Evolutionary conservation across 2,888 invertebrate species (phyloP).

Genomic region (Eurytoma californica): DNA sequence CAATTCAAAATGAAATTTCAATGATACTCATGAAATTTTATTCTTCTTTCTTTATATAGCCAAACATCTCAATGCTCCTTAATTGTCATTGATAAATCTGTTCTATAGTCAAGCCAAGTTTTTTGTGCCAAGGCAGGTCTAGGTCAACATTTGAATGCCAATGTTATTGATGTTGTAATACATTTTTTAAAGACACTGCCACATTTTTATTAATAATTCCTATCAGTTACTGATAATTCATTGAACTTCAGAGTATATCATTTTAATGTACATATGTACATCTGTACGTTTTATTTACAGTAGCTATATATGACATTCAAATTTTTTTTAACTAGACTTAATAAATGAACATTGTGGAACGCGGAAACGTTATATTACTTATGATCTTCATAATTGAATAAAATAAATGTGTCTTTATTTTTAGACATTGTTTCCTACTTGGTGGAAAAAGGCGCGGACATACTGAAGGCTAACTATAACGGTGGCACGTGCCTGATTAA

Average conservation of each 20-base stretch:
- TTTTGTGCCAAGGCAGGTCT: constrained; percentile 61
- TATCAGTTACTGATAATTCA: neutral
- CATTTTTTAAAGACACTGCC: neutral
- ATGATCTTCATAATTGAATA: neutral
- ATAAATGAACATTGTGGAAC: too few relatives aligned
- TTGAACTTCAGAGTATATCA: neutral
- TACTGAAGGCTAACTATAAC: constrained; percentile 89
- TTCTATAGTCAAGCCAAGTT: constrained; percentile 51
- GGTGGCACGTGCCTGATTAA: constrained; percentile 96
- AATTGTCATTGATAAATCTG: constrained; percentile 52
- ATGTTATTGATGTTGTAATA: constrained; percentile 39
- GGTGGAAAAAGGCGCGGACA: constrained; percentile 88
- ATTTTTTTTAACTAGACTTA: too few relatives aligned
- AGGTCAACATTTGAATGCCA: constrained; percentile 63
- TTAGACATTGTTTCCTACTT: constrained; percentile 81
- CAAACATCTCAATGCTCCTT: constrained; percentile 43
- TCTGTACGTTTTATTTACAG: too few relatives aligned
- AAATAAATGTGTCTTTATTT: constrained; percentile 21
- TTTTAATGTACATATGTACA: too few relatives aligned
- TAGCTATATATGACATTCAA: too few relatives aligned
- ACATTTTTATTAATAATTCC: neutral
- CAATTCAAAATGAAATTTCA: neutral
- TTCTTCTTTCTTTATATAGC: constrained; percentile 33
- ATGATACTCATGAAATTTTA: neutral
- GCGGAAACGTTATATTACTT: too few relatives aligned